Conservation (phyloP, 2,888 invertebrate species). For the Pseudolycoriella hygida region DNA sequence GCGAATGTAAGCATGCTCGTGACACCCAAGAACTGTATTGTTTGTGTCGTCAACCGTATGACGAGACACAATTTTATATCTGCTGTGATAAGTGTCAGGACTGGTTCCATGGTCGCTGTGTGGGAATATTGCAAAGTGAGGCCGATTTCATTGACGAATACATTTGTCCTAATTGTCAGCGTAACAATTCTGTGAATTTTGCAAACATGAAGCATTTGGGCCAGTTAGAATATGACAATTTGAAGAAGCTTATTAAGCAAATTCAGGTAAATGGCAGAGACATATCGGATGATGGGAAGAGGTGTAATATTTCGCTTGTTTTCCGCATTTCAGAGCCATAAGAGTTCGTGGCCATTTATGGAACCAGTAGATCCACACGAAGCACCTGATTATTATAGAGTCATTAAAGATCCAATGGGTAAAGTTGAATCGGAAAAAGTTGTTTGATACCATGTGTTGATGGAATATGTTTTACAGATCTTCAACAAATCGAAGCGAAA, state of each 20-base stretch:
- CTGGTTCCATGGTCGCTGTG: slow-evolving; percentile 98
- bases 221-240: slow-evolving; percentile 60
- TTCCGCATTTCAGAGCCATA: slow-evolving; percentile 48
- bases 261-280: slow-evolving; percentile 42
- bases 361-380: slow-evolving; percentile 91
- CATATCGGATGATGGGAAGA: not conserved
- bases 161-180: slow-evolving; percentile 88
- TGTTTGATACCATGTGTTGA: not conserved
- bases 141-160: slow-evolving; percentile 93
- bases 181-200: slow-evolving; percentile 72
- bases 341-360: slow-evolving; percentile 96
- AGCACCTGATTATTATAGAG: slow-evolving; percentile 92
- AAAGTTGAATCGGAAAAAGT: slow-evolving; percentile 20
- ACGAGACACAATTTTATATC: slow-evolving; percentile 96
- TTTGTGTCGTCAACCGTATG: slow-evolving; percentile 89
- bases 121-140: slow-evolving; percentile 84
- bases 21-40: slow-evolving; percentile 90
- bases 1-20: slow-evolving; percentile 67
- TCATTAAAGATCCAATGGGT: slow-evolving; percentile 94
- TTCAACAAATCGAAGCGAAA: slow-evolving; percentile 79
- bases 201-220: slow-evolving; percentile 78
- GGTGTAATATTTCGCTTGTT: slow-evolving; percentile 1
- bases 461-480: slow-evolving; percentile 43
- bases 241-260: slow-evolving; percentile 75
- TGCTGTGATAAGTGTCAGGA: slow-evolving; percentile 98